Conservation (phyloP, 2,888 invertebrate species). For the Epistrophe grossulariae region DNA sequence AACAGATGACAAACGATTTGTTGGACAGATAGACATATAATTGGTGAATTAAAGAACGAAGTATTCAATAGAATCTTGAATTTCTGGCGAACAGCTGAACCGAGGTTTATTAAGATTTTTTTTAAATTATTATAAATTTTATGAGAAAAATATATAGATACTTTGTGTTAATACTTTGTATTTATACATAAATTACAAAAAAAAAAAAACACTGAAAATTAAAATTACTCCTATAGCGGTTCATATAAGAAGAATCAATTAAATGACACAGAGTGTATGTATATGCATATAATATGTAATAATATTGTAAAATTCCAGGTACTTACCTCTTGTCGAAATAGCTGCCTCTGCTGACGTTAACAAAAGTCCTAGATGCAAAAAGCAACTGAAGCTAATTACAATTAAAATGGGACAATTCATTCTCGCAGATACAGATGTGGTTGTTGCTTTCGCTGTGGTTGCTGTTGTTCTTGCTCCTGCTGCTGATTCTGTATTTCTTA, state of each 20-base stretch:
- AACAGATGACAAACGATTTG: too few species aligned
- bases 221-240: too few species aligned
- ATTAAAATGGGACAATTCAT: conserved; percentile 83
- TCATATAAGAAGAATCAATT: background rate
- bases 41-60: too few species aligned
- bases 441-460: conserved; percentile 64
- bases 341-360: conserved; percentile 81
- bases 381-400: conserved; percentile 83
- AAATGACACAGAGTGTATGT: background rate
- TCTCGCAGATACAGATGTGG: conserved; percentile 76
- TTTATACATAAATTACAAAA: too few species aligned
- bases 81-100: too few species aligned
- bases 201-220: too few species aligned
- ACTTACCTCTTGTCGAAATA: conserved; percentile 84
- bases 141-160: too few species aligned
- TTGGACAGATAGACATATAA: too few species aligned
- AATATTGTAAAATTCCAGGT: background rate
- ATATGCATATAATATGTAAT: background rate
- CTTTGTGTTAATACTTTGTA: too few species aligned
- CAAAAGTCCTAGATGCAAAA: conserved; percentile 81
- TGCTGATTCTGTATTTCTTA: conserved; percentile 32
- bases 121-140: too few species aligned
- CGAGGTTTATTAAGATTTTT: too few species aligned
- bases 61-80: too few species aligned
- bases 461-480: conserved; percentile 46